Evolutionary conservation across 2,888 invertebrate genomes (phyloP), one percentile per base, ranked within the genome.

Genomic region (Meghimatium bilineatum): DNA sequence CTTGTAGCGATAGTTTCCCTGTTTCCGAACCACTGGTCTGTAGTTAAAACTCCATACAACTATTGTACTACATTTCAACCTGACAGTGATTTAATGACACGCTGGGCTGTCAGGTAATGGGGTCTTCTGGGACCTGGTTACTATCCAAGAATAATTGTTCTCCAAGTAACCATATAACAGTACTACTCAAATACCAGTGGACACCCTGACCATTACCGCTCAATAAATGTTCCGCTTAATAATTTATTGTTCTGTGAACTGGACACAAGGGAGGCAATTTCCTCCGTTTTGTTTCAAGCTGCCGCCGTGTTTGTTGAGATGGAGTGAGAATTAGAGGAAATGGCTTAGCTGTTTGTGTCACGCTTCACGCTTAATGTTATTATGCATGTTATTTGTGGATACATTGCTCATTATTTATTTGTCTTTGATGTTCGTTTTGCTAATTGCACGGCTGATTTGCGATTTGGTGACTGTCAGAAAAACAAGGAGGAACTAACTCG

Each of bases 341-440:
- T 20, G 38, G 69, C 23, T 36, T 38, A 17, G 23, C 36, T 23
- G 38, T 38, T 38, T 36, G 69, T 26, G 69, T 23, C 26, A 71
- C 36, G 26, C 36, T 38, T 23, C 36, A 36, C 38, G 69, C 36
- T 38, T 38, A 71, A 36, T 71, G 69, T 20, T 36, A 8, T 29
- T 34, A 67, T 29, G 32, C 32, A 8, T 14, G 5, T 10, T 71
- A 38, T 38, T 71, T 71, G 38, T 3, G 17, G 38, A 5, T 1
- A 38, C 20, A 3, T 71, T 71, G 36, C 10, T 71, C 38, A 38
- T 38, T 71, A 38, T 38, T 38, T 23, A 71, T 71, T 17, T 36
- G 63, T n/a, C 69, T 71, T 71, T 71, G 38, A 38, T 71, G 38
- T 71, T 38, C 10, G 69, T 71, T 63, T 67, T 36, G 69, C 69